A percentile compares a stretch with the other conserved stretches of the same genome.
These are phyloP conservation scores for Brachionus calyciflorus DNA, from an alignment of 1,140 invertebrate species.

Conservation along the genomic window DNA sequence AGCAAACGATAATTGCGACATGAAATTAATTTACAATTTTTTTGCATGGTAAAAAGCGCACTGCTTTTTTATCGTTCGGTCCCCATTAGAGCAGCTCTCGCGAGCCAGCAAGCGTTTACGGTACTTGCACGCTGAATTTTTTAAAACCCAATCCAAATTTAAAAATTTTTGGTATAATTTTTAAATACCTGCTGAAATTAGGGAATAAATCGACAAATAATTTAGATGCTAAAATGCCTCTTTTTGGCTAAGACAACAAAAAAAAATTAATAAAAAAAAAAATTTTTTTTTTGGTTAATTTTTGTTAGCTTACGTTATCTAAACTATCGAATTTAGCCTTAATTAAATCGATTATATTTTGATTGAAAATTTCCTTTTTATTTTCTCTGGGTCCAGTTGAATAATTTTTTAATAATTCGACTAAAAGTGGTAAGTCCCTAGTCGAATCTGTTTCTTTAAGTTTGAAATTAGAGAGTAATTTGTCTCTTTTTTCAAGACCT, in stretches of 20 bases:
- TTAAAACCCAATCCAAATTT: too few species aligned
- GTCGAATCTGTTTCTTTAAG: conserved; percentile 11
- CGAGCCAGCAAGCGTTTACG: too few species aligned
- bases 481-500: neutral
- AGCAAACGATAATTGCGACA: too few species aligned
- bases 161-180: neutral
- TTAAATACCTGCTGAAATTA: conserved; percentile 13
- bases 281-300: neutral
- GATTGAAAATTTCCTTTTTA: conserved; percentile 5
- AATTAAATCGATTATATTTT: conserved; percentile 11
- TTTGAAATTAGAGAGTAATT: neutral
- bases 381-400: neutral
- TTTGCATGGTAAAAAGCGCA: too few species aligned
- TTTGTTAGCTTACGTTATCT: neutral
- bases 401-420: conserved; percentile 25
- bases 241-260: neutral
- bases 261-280: neutral
- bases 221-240: neutral
- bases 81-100: too few species aligned
- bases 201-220: neutral
- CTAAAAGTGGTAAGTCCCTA: neutral
- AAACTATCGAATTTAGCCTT: conserved; percentile 17
- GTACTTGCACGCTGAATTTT: too few species aligned
- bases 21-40: too few species aligned
- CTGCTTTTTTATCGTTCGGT: too few species aligned